Base-by-base conservation (phyloP, 23 tunicate genomes). In the Trididemnum nubilum region DNA sequence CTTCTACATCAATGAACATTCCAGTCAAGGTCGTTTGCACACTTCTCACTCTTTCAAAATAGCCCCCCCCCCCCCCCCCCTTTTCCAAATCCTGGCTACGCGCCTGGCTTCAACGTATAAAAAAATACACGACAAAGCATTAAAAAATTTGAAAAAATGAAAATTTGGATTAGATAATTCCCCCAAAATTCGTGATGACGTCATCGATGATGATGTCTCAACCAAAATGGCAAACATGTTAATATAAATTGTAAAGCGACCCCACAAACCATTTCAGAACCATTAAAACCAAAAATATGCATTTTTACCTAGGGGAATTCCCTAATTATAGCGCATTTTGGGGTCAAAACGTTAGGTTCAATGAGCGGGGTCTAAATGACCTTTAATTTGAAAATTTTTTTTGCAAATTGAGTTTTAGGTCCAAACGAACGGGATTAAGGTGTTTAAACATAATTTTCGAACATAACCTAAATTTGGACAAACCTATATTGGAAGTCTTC, bases 361-460 rank as follows among this genome's bases (percentile, higher is more conserved):
- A 44, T 44, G 54, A 44, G 54, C 54, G 54, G 54, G 54, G 54
- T 44, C 54, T 44, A 44, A 44, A 44, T 44, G 54, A 44, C 54
- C 54, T 44, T 15, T 15, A 15, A 44, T 44, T 44, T 44, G 54
- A 44, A 44, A 44, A 44, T 7, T 44, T 44, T 15, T 44, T 44
- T 44, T 44, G 54, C 54, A 44, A 44, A 44, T 15, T 44, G 54
- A 44, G 12, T 44, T 44, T 44, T 44, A 44, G 54, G 54, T 44
- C 54, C 54, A 44, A 44, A 44, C 54, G 15, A 44, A 44, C 54
- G 54, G 54, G 15, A 44, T 44, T 44, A 44, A 44, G 54, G 54
- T 44, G 54, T 44, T 44, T 44, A 44, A 44, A 44, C 54, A 44
- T 44, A 44, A 44, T 15, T 44, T 44, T 44, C 54, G 54, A 44